Conservation (phyloP, 1,140 invertebrate species). For the Sinella curviseta region DNA sequence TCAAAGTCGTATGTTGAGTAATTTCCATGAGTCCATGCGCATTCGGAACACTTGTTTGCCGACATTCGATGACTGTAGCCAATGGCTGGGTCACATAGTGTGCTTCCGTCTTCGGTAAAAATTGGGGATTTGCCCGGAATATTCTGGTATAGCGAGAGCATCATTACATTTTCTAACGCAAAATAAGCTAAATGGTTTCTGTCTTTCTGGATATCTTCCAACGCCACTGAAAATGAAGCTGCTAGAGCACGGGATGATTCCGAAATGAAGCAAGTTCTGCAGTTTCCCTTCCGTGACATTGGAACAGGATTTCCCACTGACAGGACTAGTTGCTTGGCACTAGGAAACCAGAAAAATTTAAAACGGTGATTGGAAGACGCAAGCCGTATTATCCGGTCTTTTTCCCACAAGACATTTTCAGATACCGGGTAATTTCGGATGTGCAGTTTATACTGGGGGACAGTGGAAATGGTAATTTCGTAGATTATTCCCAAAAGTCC, state of each 20-base stretch:
- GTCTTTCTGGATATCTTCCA: neutral
- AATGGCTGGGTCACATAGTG: neutral
- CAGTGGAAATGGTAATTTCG: neutral
- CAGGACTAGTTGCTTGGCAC: neutral
- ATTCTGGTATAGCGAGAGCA: no score
- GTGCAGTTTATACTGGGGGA: neutral
- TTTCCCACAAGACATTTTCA: neutral
- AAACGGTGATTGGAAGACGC: neutral
- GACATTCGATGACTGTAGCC: neutral
- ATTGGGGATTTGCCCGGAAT: neutral
- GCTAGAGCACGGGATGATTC: neutral
- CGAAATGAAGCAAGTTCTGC: neutral
- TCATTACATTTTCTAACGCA: neutral
- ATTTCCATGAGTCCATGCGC: neutral
- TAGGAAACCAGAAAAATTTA: neutral
- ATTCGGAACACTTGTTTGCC: neutral
- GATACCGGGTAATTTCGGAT: neutral
- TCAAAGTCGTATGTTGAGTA: neutral
- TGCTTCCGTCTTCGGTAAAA: neutral
- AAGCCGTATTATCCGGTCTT: neutral
- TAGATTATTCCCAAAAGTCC: slow-evolving; percentile 18
- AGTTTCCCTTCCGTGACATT: neutral
- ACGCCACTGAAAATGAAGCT: neutral
- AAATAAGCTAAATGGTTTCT: neutral
- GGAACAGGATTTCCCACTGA: neutral